These are phyloP conservation scores for Amazona vittata DNA, from an alignment of 2,113 vertebrate species.

Conservation along the genomic window DNA sequence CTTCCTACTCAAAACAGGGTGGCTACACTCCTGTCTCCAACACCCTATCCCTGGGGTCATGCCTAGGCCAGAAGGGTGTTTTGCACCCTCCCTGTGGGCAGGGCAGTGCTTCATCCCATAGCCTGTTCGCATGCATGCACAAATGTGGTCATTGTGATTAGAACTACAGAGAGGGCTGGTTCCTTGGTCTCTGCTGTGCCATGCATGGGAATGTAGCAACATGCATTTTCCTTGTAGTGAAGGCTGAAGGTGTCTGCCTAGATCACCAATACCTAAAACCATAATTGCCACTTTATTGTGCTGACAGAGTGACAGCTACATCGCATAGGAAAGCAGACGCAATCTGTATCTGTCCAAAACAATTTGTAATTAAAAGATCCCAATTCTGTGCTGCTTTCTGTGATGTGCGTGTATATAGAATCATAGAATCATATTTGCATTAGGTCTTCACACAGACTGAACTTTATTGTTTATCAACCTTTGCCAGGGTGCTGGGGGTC, in stretches of 20 bases:
- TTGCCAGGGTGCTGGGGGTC: background rate
- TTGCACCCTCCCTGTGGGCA: background rate
- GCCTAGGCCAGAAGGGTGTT: background rate
- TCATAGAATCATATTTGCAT: background rate
- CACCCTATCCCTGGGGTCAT: accelerated
- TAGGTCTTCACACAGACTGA: background rate
- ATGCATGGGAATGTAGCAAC: background rate
- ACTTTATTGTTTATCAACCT: background rate
- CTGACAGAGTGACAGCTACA: background rate
- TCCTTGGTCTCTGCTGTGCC: background rate
- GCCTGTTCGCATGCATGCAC: background rate
- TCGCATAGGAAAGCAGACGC: background rate
- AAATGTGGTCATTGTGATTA: background rate
- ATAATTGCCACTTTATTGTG: background rate
- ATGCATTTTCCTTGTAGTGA: background rate
- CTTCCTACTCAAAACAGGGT: background rate
- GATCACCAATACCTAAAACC: background rate
- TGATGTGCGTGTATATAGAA: background rate
- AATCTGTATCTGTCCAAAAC: background rate
- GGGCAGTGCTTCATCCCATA: background rate
- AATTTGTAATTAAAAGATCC: background rate
- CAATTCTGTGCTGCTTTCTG: background rate
- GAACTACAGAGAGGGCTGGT: background rate
- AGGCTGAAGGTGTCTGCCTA: background rate
- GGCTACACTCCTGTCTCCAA: background rate